A percentile compares a stretch with the other conserved stretches of the same genome.
Conservation (phyloP, 2,797 vertebrate species). For the Gymnoscopelus microlampas region DNA sequence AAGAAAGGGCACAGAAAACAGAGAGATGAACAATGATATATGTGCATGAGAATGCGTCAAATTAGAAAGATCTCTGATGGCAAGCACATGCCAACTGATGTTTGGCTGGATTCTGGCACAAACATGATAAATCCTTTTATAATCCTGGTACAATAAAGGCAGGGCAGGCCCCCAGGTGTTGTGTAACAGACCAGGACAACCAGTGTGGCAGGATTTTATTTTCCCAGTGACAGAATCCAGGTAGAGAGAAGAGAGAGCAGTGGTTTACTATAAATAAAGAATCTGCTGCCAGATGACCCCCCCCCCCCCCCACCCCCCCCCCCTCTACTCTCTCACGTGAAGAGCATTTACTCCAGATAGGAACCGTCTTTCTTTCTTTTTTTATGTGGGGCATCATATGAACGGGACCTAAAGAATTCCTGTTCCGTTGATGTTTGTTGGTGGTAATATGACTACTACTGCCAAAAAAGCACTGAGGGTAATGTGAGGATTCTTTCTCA, state of each 20-base stretch:
- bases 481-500: slow-evolving; percentile 15
- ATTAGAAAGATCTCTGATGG: not conserved
- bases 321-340: too few relatives aligned
- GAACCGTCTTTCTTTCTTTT: slow-evolving; percentile 23
- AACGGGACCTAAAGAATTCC: not conserved
- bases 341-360: not conserved
- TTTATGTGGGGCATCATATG: slow-evolving; percentile 34
- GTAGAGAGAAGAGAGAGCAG: not conserved
- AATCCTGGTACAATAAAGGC: slow-evolving; percentile 14
- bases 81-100: slow-evolving; percentile 12
- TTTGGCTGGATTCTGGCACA: slow-evolving; percentile 7
- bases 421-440: slow-evolving; percentile 41
- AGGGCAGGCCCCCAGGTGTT: slow-evolving; percentile 30
- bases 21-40: too few relatives aligned
- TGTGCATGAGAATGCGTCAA: not conserved
- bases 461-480: slow-evolving; percentile 42
- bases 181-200: slow-evolving; percentile 58
- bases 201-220: slow-evolving; percentile 52
- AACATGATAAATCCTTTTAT: slow-evolving; percentile 28
- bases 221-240: slow-evolving; percentile 15
- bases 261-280: slow-evolving; percentile 20
- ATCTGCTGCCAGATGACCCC: not conserved
- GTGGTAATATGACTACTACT: slow-evolving; percentile 1
- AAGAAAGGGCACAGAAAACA: not conserved
- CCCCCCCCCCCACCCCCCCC: not conserved